Conservation (phyloP, 2,113 vertebrate genomes). For the Cygnus atratus region DNA sequence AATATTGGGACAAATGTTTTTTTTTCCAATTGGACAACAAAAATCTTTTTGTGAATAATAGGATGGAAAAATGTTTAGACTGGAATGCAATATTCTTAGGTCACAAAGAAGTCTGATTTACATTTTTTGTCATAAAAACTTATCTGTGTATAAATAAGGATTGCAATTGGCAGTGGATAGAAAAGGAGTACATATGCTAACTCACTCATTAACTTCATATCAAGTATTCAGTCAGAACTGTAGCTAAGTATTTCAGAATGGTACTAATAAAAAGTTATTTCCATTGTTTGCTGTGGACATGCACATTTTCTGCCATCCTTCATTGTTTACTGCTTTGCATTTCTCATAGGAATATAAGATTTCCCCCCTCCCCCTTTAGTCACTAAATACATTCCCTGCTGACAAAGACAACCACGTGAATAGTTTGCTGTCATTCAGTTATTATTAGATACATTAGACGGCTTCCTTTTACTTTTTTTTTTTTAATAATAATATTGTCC, state of each 20-base stretch:
- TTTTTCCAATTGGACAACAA: neutral
- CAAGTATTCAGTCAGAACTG: neutral
- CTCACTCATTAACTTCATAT: neutral
- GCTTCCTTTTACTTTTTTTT: conserved; percentile 35
- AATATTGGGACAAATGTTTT: neutral
- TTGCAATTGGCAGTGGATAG: neutral
- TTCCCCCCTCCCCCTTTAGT: neutral
- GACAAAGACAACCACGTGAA: neutral
- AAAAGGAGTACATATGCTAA: neutral
- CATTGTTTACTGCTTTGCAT: neutral
- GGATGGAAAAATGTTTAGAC: neutral
- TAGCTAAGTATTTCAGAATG: neutral
- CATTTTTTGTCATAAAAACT: rapidly evolving
- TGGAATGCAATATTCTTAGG: neutral
- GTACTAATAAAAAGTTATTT: neutral
- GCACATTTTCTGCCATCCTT: neutral
- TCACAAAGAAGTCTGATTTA: neutral
- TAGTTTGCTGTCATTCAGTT: conserved; percentile 5
- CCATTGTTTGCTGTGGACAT: neutral
- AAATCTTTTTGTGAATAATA: neutral
- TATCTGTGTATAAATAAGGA: neutral
- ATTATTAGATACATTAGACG: conserved; percentile 49
- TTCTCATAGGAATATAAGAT: neutral
- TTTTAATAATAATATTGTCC: conserved; percentile 10
- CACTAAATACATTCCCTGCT: conserved; percentile 14